phyloP scores from a whole-genome alignment of 2,797 vertebrate genomes.

The Crax fasciolata region DNA sequence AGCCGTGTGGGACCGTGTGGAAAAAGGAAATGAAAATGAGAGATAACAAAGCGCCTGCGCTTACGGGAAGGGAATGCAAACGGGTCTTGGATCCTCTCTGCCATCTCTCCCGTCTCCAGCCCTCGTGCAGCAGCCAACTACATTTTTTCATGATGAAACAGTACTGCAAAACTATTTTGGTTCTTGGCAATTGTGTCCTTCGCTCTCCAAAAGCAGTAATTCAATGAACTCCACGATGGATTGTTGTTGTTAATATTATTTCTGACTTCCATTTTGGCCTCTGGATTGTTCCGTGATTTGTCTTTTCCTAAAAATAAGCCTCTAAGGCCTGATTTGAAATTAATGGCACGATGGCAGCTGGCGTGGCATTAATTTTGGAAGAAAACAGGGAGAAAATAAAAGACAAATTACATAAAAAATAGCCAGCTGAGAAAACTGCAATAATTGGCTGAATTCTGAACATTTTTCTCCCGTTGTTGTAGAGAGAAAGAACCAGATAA shows the following conservation, averaged over 20 bases:
- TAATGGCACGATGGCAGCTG: slow-evolving; percentile 36
- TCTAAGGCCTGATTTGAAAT: slow-evolving; percentile 46
- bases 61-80: not conserved
- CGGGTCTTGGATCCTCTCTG: slow-evolving; percentile 6
- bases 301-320: slow-evolving; percentile 58
- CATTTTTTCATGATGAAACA: slow-evolving; percentile 55
- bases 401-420: not conserved
- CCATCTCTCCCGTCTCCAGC: not conserved
- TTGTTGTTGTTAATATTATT: slow-evolving; percentile 30
- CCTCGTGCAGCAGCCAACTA: not conserved
- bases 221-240: not conserved
- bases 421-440: slow-evolving; percentile 28
- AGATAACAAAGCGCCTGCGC: not conserved
- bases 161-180: slow-evolving; percentile 41
- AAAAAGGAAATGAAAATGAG: slow-evolving; percentile 53
- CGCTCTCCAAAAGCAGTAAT: slow-evolving; percentile 27
- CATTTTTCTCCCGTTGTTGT: slow-evolving; percentile 14
- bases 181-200: slow-evolving; percentile 50
- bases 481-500: not conserved
- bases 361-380: slow-evolving; percentile 33
- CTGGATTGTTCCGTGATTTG: not conserved
- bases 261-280: slow-evolving; percentile 46
- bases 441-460: slow-evolving; percentile 38
- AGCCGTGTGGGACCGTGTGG: not conserved
- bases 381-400: not conserved